Evolutionary conservation across 2,888 invertebrate species (phyloP), one percentile per base, ranked within the genome.

Genomic region (Bugula neritina): DNA sequence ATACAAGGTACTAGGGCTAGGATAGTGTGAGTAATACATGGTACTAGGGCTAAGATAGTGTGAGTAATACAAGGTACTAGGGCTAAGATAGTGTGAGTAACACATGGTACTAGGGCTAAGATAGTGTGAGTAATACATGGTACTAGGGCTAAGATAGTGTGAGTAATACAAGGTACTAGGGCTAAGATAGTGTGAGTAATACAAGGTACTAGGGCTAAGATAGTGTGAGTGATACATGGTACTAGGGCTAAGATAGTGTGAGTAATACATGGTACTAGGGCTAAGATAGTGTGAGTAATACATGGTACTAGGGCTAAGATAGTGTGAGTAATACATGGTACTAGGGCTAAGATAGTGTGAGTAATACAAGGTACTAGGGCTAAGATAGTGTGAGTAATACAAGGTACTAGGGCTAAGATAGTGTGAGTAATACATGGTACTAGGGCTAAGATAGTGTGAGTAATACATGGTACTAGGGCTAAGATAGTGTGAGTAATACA

Each of bases 211-310:
- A 86, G 83, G 81, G 86, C 85, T 76, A 88, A 86, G 80, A 85
- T 87, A 75, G 80, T 86, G 85, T 88, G 80, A 82, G 85, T 83
- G 29, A 5, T n/a, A n/a, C n/a, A 86, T 70, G 85, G 86, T 73
- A 86, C 85, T 74, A 86, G 83, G 81, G 86, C 85, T 76, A 88
- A 86, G 80, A 85, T 87, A 75, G 80, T 86, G 85, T 88, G 80
- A 82, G 85, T 83, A 27, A 5, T n/a, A n/a, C n/a, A 86, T 70
- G 85, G 86, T 73, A 86, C 85, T 74, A 86, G 83, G 81, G 86
- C 85, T 76, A 88, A 86, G 80, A 85, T 87, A 75, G 80, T 86
- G 85, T 88, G 80, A 82, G 85, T 83, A 27, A 5, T n/a, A n/a
- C n/a, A 86, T 70, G 85, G 86, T 73, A 86, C 85, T 74, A 86